Conservation (phyloP, 2,113 vertebrate species). For the Peromyscus californicus region DNA sequence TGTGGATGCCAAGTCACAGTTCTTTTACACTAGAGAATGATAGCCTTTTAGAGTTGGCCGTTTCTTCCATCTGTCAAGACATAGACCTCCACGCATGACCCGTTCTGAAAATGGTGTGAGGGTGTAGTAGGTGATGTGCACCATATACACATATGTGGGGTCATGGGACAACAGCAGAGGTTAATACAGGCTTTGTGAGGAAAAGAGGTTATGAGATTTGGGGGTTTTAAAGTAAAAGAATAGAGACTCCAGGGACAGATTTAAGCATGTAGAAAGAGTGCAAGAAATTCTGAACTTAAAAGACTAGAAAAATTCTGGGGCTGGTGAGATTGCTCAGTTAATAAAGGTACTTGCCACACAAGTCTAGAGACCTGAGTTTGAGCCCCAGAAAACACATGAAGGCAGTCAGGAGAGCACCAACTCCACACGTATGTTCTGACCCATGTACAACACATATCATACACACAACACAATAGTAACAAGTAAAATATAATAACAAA, state of each 20-base stretch:
- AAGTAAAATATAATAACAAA: background rate
- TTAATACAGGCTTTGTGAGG: background rate
- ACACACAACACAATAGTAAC: background rate
- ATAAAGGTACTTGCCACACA: background rate
- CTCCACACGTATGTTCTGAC: background rate
- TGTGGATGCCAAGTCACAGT: slow-evolving; percentile 35
- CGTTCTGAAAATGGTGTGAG: background rate
- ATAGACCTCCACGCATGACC: background rate
- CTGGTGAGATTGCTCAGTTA: background rate
- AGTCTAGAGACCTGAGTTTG: background rate
- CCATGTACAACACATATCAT: background rate
- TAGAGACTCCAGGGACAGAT: background rate
- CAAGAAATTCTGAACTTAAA: slow-evolving; percentile 31
- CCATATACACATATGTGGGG: background rate
- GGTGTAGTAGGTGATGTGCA: background rate
- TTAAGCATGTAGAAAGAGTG: slow-evolving; percentile 22
- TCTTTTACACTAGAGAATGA: slow-evolving; percentile 40
- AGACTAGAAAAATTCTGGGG: background rate
- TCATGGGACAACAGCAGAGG: background rate
- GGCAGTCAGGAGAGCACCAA: background rate
- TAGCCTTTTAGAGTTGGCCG: slow-evolving; percentile 9
- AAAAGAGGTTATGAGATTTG: background rate
- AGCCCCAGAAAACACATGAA: background rate
- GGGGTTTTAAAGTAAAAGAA: background rate
- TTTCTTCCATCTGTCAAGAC: slow-evolving; percentile 25